A percentile compares a stretch with the other conserved stretches of the same genome.
Conservation (phyloP, 2,888 invertebrate genomes). For the Diarsia rubi region DNA sequence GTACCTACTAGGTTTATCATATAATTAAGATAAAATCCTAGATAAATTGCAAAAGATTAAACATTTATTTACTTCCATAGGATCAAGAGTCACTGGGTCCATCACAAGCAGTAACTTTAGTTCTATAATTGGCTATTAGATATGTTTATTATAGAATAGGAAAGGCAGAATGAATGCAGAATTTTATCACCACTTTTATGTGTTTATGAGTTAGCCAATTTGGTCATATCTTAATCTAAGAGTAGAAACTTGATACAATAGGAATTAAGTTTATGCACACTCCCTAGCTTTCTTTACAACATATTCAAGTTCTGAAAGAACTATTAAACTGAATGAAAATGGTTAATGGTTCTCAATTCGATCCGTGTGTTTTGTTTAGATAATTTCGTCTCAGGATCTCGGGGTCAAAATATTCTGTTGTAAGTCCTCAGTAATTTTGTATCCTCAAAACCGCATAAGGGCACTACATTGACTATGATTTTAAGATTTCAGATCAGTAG, state of each 20-base stretch:
- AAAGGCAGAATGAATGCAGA: background rate
- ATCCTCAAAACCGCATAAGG: background rate
- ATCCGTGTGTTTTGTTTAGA: no score
- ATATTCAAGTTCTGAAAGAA: no score
- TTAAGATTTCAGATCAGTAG: background rate
- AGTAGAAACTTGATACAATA: background rate
- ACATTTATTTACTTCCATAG: constrained; percentile 11
- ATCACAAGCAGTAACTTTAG: constrained; percentile 6
- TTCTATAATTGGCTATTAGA: constrained; percentile 2
- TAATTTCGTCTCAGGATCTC: no score
- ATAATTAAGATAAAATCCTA: constrained; percentile 24
- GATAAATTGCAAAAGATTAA: constrained; percentile 36
- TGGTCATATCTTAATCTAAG: no score
- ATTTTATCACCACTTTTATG: background rate
- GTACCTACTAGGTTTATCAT: constrained; percentile 33
- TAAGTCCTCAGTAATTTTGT: background rate
- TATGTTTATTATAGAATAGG: constrained; percentile 3
- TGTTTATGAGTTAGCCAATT: background rate
- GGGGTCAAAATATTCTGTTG: background rate
- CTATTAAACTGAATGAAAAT: no score
- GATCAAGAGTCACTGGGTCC: constrained; percentile 14
- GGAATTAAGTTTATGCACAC: background rate
- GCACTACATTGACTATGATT: background rate
- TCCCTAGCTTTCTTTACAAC: background rate
- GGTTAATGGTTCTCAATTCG: no score